phyloP scores from a whole-genome alignment of 2,113 vertebrate species.

The Spheniscus mendiculus region DNA sequence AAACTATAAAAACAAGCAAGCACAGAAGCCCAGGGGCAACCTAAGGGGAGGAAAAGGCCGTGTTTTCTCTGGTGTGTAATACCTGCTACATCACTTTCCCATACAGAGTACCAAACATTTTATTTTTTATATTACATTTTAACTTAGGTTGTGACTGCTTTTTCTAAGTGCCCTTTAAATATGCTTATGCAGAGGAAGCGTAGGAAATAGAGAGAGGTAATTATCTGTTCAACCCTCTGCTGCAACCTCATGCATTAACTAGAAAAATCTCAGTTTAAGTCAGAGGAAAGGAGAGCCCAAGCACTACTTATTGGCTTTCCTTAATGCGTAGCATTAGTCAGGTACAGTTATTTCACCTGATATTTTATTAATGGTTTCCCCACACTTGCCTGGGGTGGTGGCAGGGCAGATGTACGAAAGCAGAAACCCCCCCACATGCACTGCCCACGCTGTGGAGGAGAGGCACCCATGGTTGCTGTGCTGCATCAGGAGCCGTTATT shows the following conservation, averaged over 20 bases:
- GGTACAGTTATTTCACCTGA: not conserved
- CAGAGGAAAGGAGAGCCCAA: not conserved
- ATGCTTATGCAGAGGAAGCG: slow-evolving; percentile 17
- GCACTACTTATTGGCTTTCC: not conserved
- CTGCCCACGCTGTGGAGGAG: not conserved
- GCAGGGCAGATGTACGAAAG: not conserved
- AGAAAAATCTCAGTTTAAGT: not conserved
- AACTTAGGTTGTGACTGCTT: not conserved
- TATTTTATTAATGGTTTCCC: not conserved
- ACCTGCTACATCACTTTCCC: not conserved
- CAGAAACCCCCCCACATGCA: not conserved
- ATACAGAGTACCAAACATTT: not conserved
- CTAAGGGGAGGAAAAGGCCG: not conserved
- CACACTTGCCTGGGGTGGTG: not conserved
- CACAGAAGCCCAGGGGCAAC: not conserved
- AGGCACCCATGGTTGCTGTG: not conserved
- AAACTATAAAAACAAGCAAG: not conserved
- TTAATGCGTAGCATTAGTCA: not conserved
- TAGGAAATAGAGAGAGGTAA: not conserved
- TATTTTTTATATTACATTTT: not conserved
- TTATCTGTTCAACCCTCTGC: slow-evolving; percentile 14
- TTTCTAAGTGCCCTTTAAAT: slow-evolving; percentile 13
- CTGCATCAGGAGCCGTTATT: not conserved
- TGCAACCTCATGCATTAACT: not conserved
- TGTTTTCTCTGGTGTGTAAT: rapidly evolving